These are phyloP conservation scores for Potorous gilbertii DNA, from an alignment of 2,797 vertebrate species.

Conservation along the genomic window DNA sequence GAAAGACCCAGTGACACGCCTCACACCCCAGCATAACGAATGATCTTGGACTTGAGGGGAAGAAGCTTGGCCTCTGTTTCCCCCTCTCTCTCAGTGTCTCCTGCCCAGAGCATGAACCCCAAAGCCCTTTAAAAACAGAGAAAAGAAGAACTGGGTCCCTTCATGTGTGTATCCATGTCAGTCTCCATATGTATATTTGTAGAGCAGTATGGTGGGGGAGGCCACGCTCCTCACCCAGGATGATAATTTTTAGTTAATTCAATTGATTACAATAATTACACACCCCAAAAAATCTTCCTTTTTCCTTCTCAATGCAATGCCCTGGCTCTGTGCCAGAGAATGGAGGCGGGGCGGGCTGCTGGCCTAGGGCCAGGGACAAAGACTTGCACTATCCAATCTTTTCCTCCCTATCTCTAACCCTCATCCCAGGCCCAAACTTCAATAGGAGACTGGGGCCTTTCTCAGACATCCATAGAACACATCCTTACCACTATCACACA, in stretches of 20 bases:
- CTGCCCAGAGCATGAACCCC: not conserved
- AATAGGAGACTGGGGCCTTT: not conserved
- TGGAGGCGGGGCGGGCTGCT: not conserved
- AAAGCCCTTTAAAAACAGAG: not conserved
- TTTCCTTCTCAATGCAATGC: constrained; percentile 28
- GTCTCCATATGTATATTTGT: not conserved
- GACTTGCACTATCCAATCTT: rapidly evolving
- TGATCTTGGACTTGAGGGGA: not conserved
- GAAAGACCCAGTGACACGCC: not conserved
- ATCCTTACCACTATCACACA: not conserved
- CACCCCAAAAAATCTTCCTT: not conserved
- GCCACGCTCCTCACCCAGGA: constrained; percentile 45
- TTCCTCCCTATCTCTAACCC: not conserved
- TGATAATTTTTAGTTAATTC: constrained; percentile 45
- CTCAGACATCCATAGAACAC: not conserved
- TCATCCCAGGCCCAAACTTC: rapidly evolving
- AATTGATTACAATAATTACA: not conserved
- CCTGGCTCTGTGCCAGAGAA: not conserved
- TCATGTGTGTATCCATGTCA: not conserved
- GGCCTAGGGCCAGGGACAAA: rapidly evolving
- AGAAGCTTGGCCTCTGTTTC: constrained; percentile 2
- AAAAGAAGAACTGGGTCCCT: not conserved
- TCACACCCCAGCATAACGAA: not conserved
- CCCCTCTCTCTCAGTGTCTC: not conserved
- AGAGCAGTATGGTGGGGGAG: rapidly evolving